These are phyloP conservation scores for Notamacropus eugenii DNA, from an alignment of 2,797 vertebrate species.

Conservation along the genomic window DNA sequence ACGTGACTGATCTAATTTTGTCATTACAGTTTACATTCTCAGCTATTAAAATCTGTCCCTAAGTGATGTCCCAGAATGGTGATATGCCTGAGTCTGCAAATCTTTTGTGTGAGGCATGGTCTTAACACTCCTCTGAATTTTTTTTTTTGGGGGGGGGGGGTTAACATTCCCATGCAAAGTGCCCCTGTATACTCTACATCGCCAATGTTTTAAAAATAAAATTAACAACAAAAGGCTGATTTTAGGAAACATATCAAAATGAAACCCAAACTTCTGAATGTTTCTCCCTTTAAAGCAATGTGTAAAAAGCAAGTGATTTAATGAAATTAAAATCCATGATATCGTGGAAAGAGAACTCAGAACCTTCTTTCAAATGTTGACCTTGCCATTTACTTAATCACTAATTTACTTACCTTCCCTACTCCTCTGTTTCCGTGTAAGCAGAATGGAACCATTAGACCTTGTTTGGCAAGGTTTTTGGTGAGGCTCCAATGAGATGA, in stretches of 20 bases:
- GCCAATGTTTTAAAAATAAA: slow-evolving; percentile 42
- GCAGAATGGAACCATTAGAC: neutral
- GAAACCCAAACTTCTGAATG: neutral
- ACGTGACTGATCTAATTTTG: slow-evolving; percentile 78
- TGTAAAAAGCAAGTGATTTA: slow-evolving; percentile 40
- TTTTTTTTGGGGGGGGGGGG: neutral
- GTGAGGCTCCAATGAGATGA: neutral
- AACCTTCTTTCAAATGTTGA: neutral
- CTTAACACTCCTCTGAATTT: neutral
- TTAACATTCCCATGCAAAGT: slow-evolving; percentile 50
- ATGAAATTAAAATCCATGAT: neutral
- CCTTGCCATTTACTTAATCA: neutral
- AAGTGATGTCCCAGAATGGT: slow-evolving; percentile 70
- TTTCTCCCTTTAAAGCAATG: neutral
- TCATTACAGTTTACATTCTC: slow-evolving; percentile 77
- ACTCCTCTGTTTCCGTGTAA: neutral
- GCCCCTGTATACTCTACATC: slow-evolving; percentile 36
- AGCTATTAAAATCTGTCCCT: slow-evolving; percentile 77
- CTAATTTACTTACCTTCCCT: neutral
- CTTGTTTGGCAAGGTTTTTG: neutral
- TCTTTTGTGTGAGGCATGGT: slow-evolving; percentile 62
- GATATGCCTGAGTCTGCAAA: slow-evolving; percentile 69
- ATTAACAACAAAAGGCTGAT: neutral
- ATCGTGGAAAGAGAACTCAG: neutral
- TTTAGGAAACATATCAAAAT: slow-evolving; percentile 7